phyloP scores from a whole-genome alignment of 2,888 invertebrate species.

The Coenonympha arcania region DNA sequence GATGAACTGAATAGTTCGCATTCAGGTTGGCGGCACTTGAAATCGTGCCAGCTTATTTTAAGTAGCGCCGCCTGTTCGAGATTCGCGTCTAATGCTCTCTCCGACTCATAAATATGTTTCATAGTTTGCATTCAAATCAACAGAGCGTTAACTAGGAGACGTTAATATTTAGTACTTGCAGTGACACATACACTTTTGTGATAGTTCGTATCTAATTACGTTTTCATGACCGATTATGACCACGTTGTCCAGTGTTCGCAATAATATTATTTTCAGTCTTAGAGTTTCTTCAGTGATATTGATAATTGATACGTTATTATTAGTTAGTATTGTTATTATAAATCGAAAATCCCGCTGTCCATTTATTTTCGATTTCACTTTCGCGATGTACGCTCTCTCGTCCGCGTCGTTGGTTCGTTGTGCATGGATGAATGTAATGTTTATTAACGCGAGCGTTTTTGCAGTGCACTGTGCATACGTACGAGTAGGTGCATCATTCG shows the following conservation, averaged over 20 bases:
- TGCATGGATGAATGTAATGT: conserved; percentile 46
- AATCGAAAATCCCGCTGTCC: conserved; percentile 22
- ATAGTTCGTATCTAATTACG: too few relatives aligned
- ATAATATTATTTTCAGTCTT: too few relatives aligned
- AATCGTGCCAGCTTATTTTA: conserved; percentile 72
- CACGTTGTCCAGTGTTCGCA: too few relatives aligned
- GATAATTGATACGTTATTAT: not conserved
- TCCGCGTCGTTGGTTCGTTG: conserved; percentile 35
- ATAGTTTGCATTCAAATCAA: conserved; percentile 47
- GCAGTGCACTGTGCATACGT: conserved; percentile 15
- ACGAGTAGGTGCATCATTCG: conserved; percentile 10
- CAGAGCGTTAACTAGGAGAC: conserved; percentile 19
- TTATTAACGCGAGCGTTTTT: conserved; percentile 39
- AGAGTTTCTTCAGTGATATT: too few relatives aligned
- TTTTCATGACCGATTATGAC: too few relatives aligned
- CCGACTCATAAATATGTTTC: conserved; percentile 39
- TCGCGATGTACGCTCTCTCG: conserved; percentile 49
- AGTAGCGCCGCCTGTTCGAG: conserved; percentile 67
- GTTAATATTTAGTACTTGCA: too few relatives aligned
- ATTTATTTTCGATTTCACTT: conserved; percentile 49
- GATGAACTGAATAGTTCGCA: conserved; percentile 70
- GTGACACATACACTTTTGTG: too few relatives aligned
- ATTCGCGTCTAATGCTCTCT: conserved; percentile 58
- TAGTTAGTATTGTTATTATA: not conserved
- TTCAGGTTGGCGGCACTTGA: conserved; percentile 70